A percentile compares a stretch with the other conserved stretches of the same genome.
phyloP scores from a whole-genome alignment of 2,113 vertebrate genomes.

The Hylia prasina region DNA sequence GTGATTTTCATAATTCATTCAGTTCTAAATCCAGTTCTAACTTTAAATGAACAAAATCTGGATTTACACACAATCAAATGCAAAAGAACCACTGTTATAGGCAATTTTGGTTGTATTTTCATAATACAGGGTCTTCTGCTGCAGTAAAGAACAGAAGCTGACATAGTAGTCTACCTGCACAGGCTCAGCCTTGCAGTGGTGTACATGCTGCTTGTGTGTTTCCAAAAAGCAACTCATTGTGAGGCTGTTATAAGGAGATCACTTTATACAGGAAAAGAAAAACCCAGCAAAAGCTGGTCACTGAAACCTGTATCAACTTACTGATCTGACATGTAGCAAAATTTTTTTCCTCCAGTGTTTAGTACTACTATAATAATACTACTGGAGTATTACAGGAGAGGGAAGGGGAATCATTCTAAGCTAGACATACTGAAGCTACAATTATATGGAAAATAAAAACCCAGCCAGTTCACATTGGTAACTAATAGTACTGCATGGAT shows the following conservation, averaged over 20 bases:
- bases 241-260: not conserved
- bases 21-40: not conserved
- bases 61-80: not conserved
- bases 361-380: not conserved
- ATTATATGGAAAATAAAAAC: not conserved
- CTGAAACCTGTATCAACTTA: not conserved
- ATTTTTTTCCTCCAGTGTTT: not conserved
- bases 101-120: not conserved
- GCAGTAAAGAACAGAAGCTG: not conserved
- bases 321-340: not conserved
- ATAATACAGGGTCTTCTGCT: not conserved
- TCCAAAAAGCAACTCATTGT: not conserved
- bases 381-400: not conserved
- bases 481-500: not conserved
- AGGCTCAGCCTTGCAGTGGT: not conserved
- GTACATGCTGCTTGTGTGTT: not conserved
- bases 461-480: not conserved
- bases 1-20: not conserved
- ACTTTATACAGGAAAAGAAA: not conserved
- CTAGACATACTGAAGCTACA: not conserved
- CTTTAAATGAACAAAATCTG: not conserved
- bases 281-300: not conserved
- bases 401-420: not conserved
- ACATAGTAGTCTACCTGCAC: not conserved
- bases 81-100: not conserved